These are phyloP conservation scores for Malacosoma neustria DNA, from an alignment of 2,888 invertebrate species.

Conservation along the genomic window DNA sequence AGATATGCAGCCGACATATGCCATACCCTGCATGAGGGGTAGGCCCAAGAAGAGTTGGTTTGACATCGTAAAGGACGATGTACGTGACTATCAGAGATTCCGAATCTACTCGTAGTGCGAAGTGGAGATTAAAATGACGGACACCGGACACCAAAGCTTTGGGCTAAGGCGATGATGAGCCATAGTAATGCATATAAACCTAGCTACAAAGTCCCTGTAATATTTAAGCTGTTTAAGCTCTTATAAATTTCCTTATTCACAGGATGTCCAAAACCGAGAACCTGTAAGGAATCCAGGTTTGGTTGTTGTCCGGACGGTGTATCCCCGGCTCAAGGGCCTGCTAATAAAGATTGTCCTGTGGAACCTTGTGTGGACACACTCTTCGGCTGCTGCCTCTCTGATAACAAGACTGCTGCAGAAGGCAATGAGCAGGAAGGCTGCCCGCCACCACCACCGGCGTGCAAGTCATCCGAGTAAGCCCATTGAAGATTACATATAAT, in stretches of 20 bases:
- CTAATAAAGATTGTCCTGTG: slow-evolving; percentile 84
- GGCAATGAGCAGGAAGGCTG: slow-evolving; percentile 92
- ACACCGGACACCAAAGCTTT: no score
- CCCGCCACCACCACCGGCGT: slow-evolving; percentile 77
- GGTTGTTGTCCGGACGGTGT: slow-evolving; percentile 91
- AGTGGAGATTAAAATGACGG: no score
- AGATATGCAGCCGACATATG: no score
- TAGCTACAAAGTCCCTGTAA: no score
- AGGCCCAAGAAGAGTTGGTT: no score
- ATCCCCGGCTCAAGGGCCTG: slow-evolving; percentile 82
- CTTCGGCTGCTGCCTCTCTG: slow-evolving; percentile 88
- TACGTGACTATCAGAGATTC: no score
- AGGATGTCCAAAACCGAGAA: slow-evolving; percentile 82
- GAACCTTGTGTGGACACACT: slow-evolving; percentile 83
- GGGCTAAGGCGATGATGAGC: no score
- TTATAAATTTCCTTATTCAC: slow-evolving; percentile 1
- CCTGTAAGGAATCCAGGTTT: slow-evolving; percentile 83
- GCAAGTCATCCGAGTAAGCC: slow-evolving; percentile 70
- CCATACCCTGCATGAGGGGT: no score
- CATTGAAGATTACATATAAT: no score
- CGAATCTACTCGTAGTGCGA: no score
- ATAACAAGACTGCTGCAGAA: slow-evolving; percentile 83
- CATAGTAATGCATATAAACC: no score
- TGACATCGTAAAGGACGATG: no score
- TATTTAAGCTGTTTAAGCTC: neutral